A percentile compares a stretch with the other conserved stretches of the same genome.
Evolutionary conservation across 2,797 vertebrate genomes (phyloP).

Genomic region (Argentina silus): DNA sequence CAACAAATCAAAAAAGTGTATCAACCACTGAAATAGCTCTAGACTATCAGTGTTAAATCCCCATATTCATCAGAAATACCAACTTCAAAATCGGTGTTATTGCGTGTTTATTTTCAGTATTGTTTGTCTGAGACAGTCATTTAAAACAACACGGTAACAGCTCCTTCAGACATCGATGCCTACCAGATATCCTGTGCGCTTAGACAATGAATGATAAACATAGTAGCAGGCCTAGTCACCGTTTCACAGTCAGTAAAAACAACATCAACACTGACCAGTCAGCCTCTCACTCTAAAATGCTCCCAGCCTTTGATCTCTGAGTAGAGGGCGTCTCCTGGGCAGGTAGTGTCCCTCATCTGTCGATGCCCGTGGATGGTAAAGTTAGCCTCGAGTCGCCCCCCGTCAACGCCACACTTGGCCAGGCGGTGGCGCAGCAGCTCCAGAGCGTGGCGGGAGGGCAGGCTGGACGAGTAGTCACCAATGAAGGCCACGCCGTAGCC

Average conservation of each 20-base stretch:
- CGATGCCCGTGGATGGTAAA: slow-evolving; percentile 85
- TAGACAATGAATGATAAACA: background rate
- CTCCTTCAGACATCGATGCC: no score
- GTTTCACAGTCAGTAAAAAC: background rate
- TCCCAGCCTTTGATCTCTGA: slow-evolving; percentile 82
- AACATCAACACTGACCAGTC: background rate
- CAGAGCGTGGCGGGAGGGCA: slow-evolving; percentile 70
- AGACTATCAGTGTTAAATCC: background rate
- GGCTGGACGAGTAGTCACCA: slow-evolving; percentile 78
- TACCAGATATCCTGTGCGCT: no score
- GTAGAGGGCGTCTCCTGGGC: slow-evolving; percentile 84
- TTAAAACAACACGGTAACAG: no score
- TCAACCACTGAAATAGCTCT: background rate
- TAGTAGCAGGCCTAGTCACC: background rate
- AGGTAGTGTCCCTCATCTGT: slow-evolving; percentile 80
- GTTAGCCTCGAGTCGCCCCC: slow-evolving; percentile 67
- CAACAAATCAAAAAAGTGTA: no score
- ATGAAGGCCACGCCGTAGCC: slow-evolving; percentile 87
- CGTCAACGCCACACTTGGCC: slow-evolving; percentile 73
- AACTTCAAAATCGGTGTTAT: no score
- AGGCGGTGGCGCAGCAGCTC: slow-evolving; percentile 74
- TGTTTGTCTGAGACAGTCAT: no score
- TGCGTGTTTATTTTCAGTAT: no score
- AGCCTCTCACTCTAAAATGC: slow-evolving; percentile 70
- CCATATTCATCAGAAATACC: no score